Evolutionary conservation across 2,797 vertebrate genomes (phyloP).

Genomic region (Anableps anableps): DNA sequence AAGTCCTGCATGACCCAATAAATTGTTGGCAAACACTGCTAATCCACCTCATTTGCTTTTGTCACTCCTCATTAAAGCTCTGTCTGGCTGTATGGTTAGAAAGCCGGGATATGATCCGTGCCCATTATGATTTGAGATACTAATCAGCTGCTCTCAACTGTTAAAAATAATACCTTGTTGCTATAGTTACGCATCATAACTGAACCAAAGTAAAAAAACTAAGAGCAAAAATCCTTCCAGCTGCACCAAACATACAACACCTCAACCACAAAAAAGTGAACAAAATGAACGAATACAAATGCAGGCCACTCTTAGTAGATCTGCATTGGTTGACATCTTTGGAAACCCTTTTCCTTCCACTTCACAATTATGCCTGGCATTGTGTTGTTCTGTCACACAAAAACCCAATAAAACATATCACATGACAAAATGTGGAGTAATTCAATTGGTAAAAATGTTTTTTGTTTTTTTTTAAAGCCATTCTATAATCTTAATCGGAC

Average conservation of each 20-base stretch:
- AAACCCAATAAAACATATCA: neutral
- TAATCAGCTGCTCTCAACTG: too few species aligned
- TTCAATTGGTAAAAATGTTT: neutral
- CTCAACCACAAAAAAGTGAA: neutral
- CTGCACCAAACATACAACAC: neutral
- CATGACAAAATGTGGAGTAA: neutral
- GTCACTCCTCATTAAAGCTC: too few species aligned
- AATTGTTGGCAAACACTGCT: too few species aligned
- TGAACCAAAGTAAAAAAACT: neutral
- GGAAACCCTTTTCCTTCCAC: neutral
- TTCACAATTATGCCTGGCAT: neutral
- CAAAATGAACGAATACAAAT: neutral
- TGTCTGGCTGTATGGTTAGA: too few species aligned
- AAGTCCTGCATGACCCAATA: too few species aligned
- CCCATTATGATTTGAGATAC: too few species aligned
- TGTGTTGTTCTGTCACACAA: neutral
- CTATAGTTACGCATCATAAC: neutral
- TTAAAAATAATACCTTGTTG: too few species aligned
- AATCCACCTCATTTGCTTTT: too few species aligned
- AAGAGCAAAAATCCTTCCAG: neutral
- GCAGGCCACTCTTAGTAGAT: too few species aligned
- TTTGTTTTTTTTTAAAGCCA: neutral
- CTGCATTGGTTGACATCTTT: neutral
- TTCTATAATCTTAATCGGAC: neutral
- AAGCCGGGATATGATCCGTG: too few species aligned